These are phyloP conservation scores for Penaeus japonicus DNA, from an alignment of 1,140 invertebrate genomes.

Conservation along the genomic window DNA sequence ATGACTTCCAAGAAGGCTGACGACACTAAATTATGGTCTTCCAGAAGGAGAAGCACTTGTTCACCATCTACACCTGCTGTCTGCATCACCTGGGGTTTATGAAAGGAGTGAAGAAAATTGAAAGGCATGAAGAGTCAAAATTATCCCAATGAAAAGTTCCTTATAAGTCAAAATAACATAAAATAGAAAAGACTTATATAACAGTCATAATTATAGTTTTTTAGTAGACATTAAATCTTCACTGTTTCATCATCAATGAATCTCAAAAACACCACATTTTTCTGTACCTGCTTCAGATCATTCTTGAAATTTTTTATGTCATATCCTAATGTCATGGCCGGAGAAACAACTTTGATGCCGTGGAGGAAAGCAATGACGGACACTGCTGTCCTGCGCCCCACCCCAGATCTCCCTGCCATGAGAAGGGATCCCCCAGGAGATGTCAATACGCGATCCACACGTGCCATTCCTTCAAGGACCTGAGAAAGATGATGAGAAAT, in stretches of 20 bases:
- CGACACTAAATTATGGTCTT: conserved; percentile 84
- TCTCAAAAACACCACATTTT: conserved; percentile 61
- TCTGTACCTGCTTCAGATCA: conserved; percentile 69
- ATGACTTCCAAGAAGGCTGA: conserved; percentile 73
- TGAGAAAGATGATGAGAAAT: conserved; percentile 72
- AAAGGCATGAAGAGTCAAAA: not conserved
- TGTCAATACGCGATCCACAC: conserved; percentile 72
- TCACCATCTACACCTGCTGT: conserved; percentile 82
- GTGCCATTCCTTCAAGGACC: conserved; percentile 72
- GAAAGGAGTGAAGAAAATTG: not conserved
- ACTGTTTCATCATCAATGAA: conserved; percentile 55
- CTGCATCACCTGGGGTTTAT: conserved; percentile 77
- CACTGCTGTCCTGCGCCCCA: conserved; percentile 78
- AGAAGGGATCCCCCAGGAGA: conserved; percentile 74
- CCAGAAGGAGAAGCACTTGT: conserved; percentile 78
- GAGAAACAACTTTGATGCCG: conserved; percentile 73
- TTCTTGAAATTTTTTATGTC: conserved; percentile 72
- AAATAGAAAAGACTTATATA: too few species aligned
- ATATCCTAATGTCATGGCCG: conserved; percentile 70
- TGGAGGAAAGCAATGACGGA: conserved; percentile 78
- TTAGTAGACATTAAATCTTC: not conserved
- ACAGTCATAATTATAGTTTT: too few species aligned
- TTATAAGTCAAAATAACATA: not conserved
- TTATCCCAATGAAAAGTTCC: not conserved
- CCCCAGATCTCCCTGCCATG: conserved; percentile 77